Conservation (phyloP, 2,797 vertebrate species). For the Mormyrus proboscirostris region DNA sequence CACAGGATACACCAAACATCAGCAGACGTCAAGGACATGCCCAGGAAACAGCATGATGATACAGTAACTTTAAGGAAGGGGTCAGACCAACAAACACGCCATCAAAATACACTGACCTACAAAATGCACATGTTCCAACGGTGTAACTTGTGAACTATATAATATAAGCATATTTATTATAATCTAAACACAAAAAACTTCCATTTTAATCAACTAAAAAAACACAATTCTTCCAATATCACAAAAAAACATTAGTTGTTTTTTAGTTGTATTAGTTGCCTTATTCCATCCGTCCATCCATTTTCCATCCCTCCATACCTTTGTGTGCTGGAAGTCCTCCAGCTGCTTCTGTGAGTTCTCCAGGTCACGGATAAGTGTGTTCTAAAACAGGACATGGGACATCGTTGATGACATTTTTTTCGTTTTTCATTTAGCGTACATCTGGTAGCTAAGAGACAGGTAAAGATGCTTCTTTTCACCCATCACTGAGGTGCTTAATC, state of each 20-base stretch:
- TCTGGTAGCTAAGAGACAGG: not conserved
- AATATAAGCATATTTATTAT: not conserved
- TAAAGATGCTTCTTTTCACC: not conserved
- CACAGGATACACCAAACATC: not conserved
- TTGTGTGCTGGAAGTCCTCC: conserved; percentile 83
- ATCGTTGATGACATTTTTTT: not conserved
- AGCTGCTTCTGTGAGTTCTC: conserved; percentile 90
- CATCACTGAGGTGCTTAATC: not conserved
- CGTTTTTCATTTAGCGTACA: not conserved
- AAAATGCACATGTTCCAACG: not conserved
- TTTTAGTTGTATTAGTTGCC: not conserved
- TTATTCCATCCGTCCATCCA: not conserved
- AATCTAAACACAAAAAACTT: not conserved
- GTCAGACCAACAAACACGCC: not conserved
- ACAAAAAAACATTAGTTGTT: not conserved
- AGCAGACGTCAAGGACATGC: not conserved
- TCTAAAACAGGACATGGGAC: conserved; percentile 54
- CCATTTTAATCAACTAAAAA: not conserved
- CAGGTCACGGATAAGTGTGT: conserved; percentile 84
- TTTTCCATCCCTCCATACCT: conserved; percentile 60
- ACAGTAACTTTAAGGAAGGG: not conserved
- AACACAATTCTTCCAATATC: not conserved
- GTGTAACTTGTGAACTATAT: not conserved
- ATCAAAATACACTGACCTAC: not conserved
- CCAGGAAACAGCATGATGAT: not conserved